Evolutionary conservation across 2,888 invertebrate genomes (phyloP), one percentile per base, ranked within the genome.

Genomic region (Agonopterix arenella): DNA sequence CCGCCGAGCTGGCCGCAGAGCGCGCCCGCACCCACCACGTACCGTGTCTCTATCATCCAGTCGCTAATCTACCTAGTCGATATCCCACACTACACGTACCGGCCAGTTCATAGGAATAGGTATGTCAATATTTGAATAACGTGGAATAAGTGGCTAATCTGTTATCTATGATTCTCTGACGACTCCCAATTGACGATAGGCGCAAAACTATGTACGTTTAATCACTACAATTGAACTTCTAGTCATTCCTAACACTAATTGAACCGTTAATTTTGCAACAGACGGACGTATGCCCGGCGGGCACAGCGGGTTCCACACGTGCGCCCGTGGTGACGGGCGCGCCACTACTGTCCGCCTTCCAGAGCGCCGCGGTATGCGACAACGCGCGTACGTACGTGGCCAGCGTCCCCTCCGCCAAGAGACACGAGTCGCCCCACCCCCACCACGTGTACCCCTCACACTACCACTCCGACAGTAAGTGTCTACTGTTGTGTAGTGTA

Each of bases 341-440:
- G 64, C 83, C 84, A 46, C 75, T 88, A 60, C 79, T 88, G 69
- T 67, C 70, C 61, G 96, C 95, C 89, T 96, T 93, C 82, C 90
- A 92, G 37, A 92, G 93, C 41, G 93, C 94, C 66, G 92, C 93
- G 73, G 86, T 96, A 48, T 92, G 93, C 56, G 93, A 93, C 67
- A 96, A 96, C 90, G 88, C 95, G 51, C 90, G 94, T 63, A 92
- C 93, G 28, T 89, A 93, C 38, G 92, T 96, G 50, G 86, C 89
- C 45, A 84, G 90, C 62, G 91, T 95, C 48, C 73, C 70, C 52
- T 51, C 60, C 42, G 51, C 59, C 90, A 91, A 28, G 79, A 92
- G 57, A 46, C 11, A 11, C 11, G 11, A 43, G 4, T 54, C 58
- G 50, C 51, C 55, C 49, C 51, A 45, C 54, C 51, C 55, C 49